Evolutionary conservation across 1,140 invertebrate species (phyloP), one percentile per base, ranked within the genome.

Genomic region (Danaus plexippus): DNA sequence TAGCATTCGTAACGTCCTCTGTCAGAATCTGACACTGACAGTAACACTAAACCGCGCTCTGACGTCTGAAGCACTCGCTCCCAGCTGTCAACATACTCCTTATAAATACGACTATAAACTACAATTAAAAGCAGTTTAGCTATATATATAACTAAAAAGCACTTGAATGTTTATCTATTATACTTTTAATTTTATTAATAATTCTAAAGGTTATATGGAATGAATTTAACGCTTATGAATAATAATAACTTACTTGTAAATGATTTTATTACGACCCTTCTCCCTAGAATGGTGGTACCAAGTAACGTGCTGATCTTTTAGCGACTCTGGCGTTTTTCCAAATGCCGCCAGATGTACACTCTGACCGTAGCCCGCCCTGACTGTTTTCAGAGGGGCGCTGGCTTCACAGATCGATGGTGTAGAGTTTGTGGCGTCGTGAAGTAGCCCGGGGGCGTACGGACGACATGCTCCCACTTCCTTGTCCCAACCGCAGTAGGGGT

Each of bases 401-500:
- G 89, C 90, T 62, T 94, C 92, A 73, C 93, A 94, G 15, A 94
- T 89, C 11, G 92, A 90, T 8, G 90, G 89, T 7, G 91, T 92
- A 15, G 90, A 89, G 73, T 93, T 93, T 45, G 91, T 91, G 22
- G 94, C 92, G 71, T 94, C 93, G 87, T 93, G 89, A 12, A 90
- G 75, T 11, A 90, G 71, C 63, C 93, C 93, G 80, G 82, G 90
- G 75, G 72, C 89, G 74, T 94, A 95, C 0, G 93, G 91, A 55
- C 92, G 91, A 74, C 94, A 95, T 15, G 90, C 88, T 12, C 90
- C 91, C 0, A 90, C 89, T 65, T 95, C 93, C 68, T 93, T 92
- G 74, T 95, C 93, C 94, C 94, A 95, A 13, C 94, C 94, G 65
- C 94, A 95, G 71, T 95, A 95, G 0, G 94, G 94, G 86, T 95